Evolutionary conservation across 2,797 vertebrate genomes (phyloP).

Genomic region (Trematocara caparti): DNA sequence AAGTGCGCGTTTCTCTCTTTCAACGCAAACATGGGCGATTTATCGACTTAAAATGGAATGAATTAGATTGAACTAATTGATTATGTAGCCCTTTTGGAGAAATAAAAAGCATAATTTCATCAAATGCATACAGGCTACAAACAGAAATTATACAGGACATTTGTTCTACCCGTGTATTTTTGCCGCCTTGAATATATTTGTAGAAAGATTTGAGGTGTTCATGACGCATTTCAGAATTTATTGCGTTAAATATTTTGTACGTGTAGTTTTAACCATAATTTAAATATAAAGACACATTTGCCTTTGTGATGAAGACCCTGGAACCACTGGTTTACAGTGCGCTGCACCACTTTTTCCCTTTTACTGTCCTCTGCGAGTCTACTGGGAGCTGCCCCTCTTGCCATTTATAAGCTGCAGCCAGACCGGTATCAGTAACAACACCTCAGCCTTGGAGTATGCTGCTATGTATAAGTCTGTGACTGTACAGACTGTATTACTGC

Average conservation of each 20-base stretch:
- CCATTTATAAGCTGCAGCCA: constrained; percentile 58
- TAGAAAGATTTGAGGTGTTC: neutral
- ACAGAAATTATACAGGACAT: neutral
- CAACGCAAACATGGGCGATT: neutral
- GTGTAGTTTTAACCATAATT: neutral
- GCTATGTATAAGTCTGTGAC: constrained; percentile 69
- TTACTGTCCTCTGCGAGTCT: constrained; percentile 20
- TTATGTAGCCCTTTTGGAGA: neutral
- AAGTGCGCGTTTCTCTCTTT: neutral
- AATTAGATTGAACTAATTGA: neutral
- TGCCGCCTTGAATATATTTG: neutral
- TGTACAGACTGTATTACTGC: constrained; percentile 27
- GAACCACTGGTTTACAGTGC: neutral
- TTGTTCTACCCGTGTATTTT: neutral
- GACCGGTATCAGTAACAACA: constrained; percentile 64
- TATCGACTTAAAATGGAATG: neutral
- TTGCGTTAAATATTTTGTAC: neutral
- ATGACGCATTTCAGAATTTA: neutral
- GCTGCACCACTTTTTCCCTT: neutral
- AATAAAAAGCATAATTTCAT: neutral
- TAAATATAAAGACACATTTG: neutral
- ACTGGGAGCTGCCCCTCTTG: constrained; percentile 28
- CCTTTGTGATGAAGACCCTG: neutral
- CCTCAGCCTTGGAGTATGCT: constrained; percentile 55
- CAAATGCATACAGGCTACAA: neutral